phyloP scores from a whole-genome alignment of 2,113 vertebrate genomes.

The Apeltes quadracus region DNA sequence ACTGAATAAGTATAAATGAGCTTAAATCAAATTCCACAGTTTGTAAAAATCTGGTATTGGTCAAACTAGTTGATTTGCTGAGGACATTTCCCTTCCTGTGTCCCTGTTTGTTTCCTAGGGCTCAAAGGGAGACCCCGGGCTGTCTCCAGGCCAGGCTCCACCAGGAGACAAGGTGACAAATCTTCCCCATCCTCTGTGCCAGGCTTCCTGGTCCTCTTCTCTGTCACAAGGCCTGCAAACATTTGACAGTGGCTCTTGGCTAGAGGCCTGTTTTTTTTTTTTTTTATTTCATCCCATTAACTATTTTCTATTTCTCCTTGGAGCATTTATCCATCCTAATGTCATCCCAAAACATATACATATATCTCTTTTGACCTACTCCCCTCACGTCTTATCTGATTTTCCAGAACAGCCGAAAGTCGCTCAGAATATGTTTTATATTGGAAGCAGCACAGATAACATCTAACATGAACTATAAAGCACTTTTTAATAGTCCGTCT shows the following conservation, averaged over 20 bases:
- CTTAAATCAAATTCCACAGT: neutral
- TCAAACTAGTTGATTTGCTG: neutral
- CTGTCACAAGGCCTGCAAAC: neutral
- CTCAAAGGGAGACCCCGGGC: conserved; percentile 92
- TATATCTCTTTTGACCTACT: too few species aligned
- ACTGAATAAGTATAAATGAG: neutral
- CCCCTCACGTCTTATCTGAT: too few species aligned
- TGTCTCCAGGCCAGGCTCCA: conserved; percentile 88
- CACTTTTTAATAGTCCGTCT: neutral
- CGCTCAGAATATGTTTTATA: conserved; percentile 3
- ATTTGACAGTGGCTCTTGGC: neutral
- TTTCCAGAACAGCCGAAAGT: neutral
- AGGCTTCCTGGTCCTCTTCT: neutral
- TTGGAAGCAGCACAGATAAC: neutral
- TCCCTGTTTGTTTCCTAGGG: conserved; percentile 79
- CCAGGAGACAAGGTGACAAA: conserved; percentile 87
- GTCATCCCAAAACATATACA: neutral
- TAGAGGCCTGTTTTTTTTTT: neutral
- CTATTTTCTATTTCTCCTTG: neutral
- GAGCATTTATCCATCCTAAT: neutral
- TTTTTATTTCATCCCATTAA: neutral
- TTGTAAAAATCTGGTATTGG: neutral
- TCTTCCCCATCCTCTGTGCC: neutral
- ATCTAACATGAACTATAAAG: conserved; percentile 1
- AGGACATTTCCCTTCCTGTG: conserved; percentile 17